Percentiles rank a stretch among this genome's conserved stretches.
These are phyloP conservation scores for Philereme vetulata DNA, from an alignment of 2,888 invertebrate genomes.

Conservation along the genomic window DNA sequence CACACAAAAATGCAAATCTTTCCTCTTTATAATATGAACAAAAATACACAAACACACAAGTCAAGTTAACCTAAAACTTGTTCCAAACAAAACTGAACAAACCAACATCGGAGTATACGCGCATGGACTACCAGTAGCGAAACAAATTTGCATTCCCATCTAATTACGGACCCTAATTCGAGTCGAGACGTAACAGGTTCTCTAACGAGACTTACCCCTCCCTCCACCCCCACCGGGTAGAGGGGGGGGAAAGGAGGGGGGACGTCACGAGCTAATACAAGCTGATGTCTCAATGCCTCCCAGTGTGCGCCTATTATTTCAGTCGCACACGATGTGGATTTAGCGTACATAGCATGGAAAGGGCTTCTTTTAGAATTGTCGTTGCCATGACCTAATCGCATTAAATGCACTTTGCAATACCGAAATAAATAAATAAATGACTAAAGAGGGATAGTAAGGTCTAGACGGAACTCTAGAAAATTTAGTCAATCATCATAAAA, in stretches of 20 bases:
- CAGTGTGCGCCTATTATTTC: constrained; percentile 83
- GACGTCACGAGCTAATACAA: constrained; percentile 59
- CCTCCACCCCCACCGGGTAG: constrained; percentile 2
- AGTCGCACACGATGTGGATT: constrained; percentile 75
- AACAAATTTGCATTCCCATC: constrained; percentile 43
- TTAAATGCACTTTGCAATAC: no score
- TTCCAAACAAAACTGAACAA: no score
- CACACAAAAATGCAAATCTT: no score
- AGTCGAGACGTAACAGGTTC: constrained; percentile 46
- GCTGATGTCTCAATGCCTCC: constrained; percentile 84
- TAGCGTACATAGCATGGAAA: constrained; percentile 50
- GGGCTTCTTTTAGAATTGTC: constrained; percentile 36
- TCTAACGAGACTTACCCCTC: constrained; percentile 31
- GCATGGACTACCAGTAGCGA: constrained; percentile 14
- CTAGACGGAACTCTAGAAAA: no score
- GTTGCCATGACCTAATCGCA: neutral
- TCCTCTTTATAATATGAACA: no score
- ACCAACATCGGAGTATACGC: no score
- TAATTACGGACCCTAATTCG: constrained; percentile 46
- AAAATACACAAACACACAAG: no score
- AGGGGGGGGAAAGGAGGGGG: constrained; percentile 22
- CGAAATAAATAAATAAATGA: no score
- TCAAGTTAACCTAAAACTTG: no score
- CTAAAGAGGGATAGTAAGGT: no score
- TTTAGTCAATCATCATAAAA: no score